Evolutionary conservation across 1,140 invertebrate genomes (phyloP).

Genomic region (Maconellicoccus hirsutus): DNA sequence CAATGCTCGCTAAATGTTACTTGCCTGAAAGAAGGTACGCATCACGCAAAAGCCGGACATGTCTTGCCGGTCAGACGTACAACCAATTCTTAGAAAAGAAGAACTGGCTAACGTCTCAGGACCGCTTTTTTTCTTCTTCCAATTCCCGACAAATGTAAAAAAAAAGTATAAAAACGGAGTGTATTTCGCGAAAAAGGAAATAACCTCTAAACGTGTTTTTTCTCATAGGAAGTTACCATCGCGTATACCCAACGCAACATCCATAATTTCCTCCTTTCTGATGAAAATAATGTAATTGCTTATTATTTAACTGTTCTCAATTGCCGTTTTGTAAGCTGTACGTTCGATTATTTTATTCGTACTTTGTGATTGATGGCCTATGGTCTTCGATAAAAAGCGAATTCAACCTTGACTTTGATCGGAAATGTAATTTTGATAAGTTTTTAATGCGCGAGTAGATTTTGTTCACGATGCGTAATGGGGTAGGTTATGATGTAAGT

Average conservation of each 20-base stretch:
- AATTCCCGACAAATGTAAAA: not conserved
- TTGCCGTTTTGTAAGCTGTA: slow-evolving; percentile 1
- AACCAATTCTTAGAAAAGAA: not conserved
- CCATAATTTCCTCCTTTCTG: not conserved
- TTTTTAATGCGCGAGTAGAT: no score
- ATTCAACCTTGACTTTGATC: no score
- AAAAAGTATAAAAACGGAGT: not conserved
- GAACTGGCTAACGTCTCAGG: not conserved
- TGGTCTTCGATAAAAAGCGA: no score
- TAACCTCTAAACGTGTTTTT: not conserved
- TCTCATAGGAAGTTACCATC: not conserved
- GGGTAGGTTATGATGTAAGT: no score
- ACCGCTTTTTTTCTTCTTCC: slow-evolving; percentile 4
- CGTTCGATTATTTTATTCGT: no score
- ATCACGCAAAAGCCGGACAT: no score
- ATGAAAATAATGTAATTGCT: slow-evolving; percentile 6
- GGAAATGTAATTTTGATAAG: no score
- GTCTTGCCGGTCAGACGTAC: not conserved
- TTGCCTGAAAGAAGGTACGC: not conserved
- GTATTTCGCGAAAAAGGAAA: not conserved
- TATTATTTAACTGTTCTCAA: slow-evolving; percentile 6
- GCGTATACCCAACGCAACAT: not conserved
- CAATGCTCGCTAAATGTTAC: not conserved
- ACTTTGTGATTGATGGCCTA: no score
- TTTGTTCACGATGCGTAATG: no score